Percentiles rank a stretch among this genome's conserved stretches.
phyloP scores from a whole-genome alignment of 2,113 vertebrate genomes.

The Nyctibius bracteatus region DNA sequence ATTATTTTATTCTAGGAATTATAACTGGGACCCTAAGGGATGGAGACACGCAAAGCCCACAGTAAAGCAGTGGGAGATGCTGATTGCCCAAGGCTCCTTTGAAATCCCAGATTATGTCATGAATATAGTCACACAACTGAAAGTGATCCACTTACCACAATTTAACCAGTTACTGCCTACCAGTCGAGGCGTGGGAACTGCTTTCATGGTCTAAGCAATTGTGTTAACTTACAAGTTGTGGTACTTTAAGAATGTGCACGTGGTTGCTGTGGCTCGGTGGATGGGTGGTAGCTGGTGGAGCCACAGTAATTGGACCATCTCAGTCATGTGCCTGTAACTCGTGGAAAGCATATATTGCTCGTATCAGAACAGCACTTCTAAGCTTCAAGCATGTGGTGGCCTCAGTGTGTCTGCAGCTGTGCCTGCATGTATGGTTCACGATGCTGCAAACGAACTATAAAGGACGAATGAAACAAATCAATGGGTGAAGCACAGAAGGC shows the following conservation, averaged over 20 bases:
- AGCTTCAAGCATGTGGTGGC: background rate
- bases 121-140: conserved; percentile 43
- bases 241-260: accelerated
- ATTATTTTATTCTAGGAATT: conserved; percentile 59
- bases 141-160: conserved; percentile 38
- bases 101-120: conserved; percentile 51
- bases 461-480: background rate
- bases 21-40: conserved; percentile 25
- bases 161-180: conserved; percentile 45
- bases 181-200: background rate
- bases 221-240: background rate
- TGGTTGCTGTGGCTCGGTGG: background rate
- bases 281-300: background rate
- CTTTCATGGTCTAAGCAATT: background rate
- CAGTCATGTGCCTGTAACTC: background rate
- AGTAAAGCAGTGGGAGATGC: conserved; percentile 20
- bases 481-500: background rate
- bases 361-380: background rate
- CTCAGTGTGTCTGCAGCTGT: background rate
- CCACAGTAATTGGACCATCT: background rate
- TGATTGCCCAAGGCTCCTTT: conserved; percentile 35
- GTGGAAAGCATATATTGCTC: background rate
- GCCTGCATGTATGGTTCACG: background rate
- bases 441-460: background rate
- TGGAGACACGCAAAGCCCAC: background rate